Evolutionary conservation across 2,888 invertebrate species (phyloP), one percentile per base, ranked within the genome.

Genomic region (Ophonus ardosiacus): DNA sequence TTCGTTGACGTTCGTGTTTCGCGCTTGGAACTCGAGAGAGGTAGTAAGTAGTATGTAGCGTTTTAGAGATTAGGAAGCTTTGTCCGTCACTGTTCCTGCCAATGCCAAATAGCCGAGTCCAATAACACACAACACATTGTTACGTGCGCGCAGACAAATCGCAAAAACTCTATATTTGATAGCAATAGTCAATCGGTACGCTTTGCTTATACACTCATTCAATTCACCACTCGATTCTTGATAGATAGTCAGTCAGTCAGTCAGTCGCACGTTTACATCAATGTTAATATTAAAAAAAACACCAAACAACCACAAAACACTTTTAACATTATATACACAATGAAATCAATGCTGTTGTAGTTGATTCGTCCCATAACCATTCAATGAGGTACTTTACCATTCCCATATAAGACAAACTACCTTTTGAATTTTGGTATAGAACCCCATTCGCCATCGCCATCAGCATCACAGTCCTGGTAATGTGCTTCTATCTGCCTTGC

Each of bases 31-130:
- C 43, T 59, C 59, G 59, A 15, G 59, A 10, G 7, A 6, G 2
- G n/a, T n/a, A n/a, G n/a, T n/a, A n/a, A 43, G 13, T 31, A 31
- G 31, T 4, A 31, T 10, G 5, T 51, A 59, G 59, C 59, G 59
- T 59, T 51, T 84, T 84, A 84, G 84, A 43, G 21, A 71, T 61
- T 85, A 85, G 85, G 68, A 80, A 89, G 91, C 91, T 92, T 91
- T 91, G 91, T 91, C 91, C 92, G 91, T 91, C 90, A 90, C 88
- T 89, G 91, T 91, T 91, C 91, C 91, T 91, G 91, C 91, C 92
- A 91, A 80, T 91, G 91, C 91, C 92, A 91, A 80, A 78, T 86
- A 86, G 84, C 86, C 63, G 81, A 84, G 43, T 84, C 56, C 65
- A 76, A 65, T 59, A 79, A 65, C 80, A 57, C 61, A 59, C 65